phyloP scores from a whole-genome alignment of 2,113 vertebrate species.

The Bambusicola thoracicus region DNA sequence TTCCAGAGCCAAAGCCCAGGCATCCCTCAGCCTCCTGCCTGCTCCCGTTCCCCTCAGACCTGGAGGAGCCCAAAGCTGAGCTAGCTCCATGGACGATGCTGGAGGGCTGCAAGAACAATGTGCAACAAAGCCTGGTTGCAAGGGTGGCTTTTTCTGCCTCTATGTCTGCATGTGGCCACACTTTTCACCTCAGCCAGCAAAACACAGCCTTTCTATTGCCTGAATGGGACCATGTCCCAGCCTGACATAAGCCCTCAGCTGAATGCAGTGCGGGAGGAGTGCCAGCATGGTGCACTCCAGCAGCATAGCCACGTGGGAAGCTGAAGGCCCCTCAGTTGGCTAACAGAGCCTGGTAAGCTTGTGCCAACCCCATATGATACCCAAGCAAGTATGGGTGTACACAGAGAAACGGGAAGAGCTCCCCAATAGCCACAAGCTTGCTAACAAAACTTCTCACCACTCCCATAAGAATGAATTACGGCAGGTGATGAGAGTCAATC shows the following conservation, averaged over 20 bases:
- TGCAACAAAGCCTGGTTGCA: slow-evolving; percentile 65
- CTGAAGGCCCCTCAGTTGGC: not conserved
- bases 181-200: slow-evolving; percentile 69
- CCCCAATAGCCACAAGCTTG: not conserved
- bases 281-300: slow-evolving; percentile 51
- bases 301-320: not conserved
- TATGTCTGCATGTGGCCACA: slow-evolving; percentile 49
- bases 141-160: slow-evolving; percentile 60
- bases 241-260: slow-evolving; percentile 65
- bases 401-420: not conserved
- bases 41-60: not conserved
- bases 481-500: not conserved
- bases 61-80: slow-evolving; percentile 7
- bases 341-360: not conserved
- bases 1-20: not conserved
- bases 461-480: not conserved
- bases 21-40: not conserved
- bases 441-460: not conserved
- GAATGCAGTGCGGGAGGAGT: slow-evolving; percentile 38
- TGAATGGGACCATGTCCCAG: slow-evolving; percentile 42
- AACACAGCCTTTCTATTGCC: slow-evolving; percentile 59
- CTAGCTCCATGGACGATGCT: slow-evolving; percentile 45
- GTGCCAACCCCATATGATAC: not conserved
- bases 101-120: slow-evolving; percentile 64
- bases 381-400: not conserved